Conservation (phyloP, 23 tunicate genomes). For the Styela plicata region DNA sequence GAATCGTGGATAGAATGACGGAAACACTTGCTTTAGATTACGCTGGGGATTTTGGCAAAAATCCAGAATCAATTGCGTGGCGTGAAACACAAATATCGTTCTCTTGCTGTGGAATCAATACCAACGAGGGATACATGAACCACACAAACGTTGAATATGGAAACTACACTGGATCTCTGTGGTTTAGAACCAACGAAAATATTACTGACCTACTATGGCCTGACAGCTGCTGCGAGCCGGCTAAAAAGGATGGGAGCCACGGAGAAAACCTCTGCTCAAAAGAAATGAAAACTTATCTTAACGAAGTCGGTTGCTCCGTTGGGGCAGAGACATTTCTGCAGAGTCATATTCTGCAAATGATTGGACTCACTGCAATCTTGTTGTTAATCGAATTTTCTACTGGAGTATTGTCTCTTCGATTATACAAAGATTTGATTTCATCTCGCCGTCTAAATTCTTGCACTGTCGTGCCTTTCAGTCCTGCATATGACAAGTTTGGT, state of each 20-base stretch:
- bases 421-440: background rate
- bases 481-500: background rate
- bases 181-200: background rate
- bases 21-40: background rate
- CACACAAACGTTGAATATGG: background rate
- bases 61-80: background rate
- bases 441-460: background rate
- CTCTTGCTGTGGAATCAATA: background rate
- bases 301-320: background rate
- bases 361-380: background rate
- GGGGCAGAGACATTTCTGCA: background rate
- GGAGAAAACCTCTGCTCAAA: background rate
- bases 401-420: background rate
- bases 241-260: background rate
- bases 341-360: background rate
- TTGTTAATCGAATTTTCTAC: background rate
- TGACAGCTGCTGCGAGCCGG: background rate
- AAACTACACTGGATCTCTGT: background rate
- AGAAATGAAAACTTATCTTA: background rate
- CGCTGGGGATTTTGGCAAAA: background rate
- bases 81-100: background rate
- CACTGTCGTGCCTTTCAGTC: background rate
- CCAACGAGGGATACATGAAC: background rate
- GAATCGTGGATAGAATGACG: background rate
- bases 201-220: background rate